Evolutionary conservation across 1,140 invertebrate genomes (phyloP).

Genomic region (Scaptomyza pallida): DNA sequence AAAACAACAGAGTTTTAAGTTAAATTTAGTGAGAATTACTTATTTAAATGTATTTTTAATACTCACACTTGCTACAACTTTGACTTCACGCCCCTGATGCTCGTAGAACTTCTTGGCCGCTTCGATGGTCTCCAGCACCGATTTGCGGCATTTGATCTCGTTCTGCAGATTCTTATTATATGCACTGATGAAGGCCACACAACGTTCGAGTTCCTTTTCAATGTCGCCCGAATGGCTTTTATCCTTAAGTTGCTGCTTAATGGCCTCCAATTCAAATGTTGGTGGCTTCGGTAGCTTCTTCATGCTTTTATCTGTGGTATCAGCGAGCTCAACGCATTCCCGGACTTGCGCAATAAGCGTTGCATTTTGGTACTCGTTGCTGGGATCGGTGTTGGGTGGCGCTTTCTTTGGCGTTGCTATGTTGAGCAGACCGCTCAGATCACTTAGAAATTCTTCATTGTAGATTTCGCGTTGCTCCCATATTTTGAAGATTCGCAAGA

Average conservation of each 20-base stretch:
- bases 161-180: slow-evolving; percentile 92
- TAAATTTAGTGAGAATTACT: not conserved
- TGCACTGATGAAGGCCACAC: slow-evolving; percentile 90
- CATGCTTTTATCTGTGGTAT: slow-evolving; percentile 79
- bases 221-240: slow-evolving; percentile 93
- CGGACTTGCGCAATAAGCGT: slow-evolving; percentile 85
- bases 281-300: slow-evolving; percentile 79
- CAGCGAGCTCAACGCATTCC: slow-evolving; percentile 85
- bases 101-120: slow-evolving; percentile 94
- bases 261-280: slow-evolving; percentile 72
- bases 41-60: not conserved
- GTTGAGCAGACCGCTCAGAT: slow-evolving; percentile 91
- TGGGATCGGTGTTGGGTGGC: slow-evolving; percentile 86
- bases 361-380: slow-evolving; percentile 73
- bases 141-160: slow-evolving; percentile 92
- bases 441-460: slow-evolving; percentile 92
- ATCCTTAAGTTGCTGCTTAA: slow-evolving; percentile 85
- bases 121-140: slow-evolving; percentile 90
- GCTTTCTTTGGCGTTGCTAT: slow-evolving; percentile 90
- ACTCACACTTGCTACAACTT: slow-evolving; percentile 96
- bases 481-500: slow-evolving; percentile 95
- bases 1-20: not conserved
- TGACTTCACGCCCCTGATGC: slow-evolving; percentile 94
- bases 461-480: slow-evolving; percentile 96
- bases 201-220: slow-evolving; percentile 93